phyloP scores from a whole-genome alignment of 1,140 invertebrate genomes.

The Lepidostoma basale region DNA sequence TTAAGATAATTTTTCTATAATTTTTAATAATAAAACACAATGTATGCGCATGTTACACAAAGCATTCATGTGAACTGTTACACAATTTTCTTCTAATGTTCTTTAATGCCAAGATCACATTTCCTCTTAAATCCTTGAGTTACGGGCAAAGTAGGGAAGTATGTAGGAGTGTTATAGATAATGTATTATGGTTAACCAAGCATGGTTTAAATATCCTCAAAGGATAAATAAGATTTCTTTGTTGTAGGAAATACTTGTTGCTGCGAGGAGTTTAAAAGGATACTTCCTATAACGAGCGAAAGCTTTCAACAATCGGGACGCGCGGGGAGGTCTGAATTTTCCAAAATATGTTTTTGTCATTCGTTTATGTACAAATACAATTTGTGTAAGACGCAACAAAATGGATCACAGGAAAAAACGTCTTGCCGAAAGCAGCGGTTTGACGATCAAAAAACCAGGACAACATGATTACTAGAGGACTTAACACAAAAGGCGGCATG shows the following conservation, averaged over 20 bases:
- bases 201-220: conserved; percentile 18
- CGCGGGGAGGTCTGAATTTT: background rate
- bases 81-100: background rate
- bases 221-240: conserved; percentile 22
- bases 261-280: conserved; percentile 7
- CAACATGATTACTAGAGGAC: no score
- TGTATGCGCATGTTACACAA: no score
- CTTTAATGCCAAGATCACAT: background rate
- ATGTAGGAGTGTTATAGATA: conserved; percentile 9
- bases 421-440: no score
- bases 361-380: background rate
- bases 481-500: no score
- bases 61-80: no score
- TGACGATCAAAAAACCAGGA: no score
- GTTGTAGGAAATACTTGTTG: background rate
- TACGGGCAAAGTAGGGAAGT: background rate
- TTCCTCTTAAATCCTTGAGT: background rate
- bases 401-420: background rate
- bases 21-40: no score
- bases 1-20: no score
- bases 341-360: conserved; percentile 13
- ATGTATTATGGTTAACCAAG: conserved; percentile 17
- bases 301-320: conserved; percentile 21
- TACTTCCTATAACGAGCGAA: conserved; percentile 4
- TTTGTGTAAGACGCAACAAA: background rate